Base-by-base conservation (phyloP, 2,113 vertebrate species). In the Prionailurus viverrinus region DNA sequence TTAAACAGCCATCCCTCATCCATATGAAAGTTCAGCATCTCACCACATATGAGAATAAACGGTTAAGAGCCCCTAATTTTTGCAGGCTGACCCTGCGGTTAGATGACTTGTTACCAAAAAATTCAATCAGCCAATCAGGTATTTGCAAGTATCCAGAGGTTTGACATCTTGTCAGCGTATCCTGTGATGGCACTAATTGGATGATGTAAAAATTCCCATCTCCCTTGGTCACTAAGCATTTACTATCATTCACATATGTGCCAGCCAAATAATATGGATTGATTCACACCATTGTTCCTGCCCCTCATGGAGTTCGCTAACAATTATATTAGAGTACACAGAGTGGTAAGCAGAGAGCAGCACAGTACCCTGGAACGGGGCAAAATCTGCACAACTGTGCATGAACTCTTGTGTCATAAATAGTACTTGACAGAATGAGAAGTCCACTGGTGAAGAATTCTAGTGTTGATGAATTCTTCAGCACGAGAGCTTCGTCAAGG, bases 41-140 rank as follows among this genome's bases (percentile, higher is more conserved):
- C 27, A 55, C 33, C 89, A 91, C 89, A 91, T 91, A 76, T 76
- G 74, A 94, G 65, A 87, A 74, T 65, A 41, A 97, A 97, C 88
- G 63, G 78, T 69, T 31, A 33, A 92, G 13, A 45, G 80, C 33
- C 90, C 66, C 74, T 33, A 5, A 87, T 51, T 61, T 96, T 92
- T 92, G 15, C 66, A 96, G 65, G 69, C 76, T 97, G 84, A 96
- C 3, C 25, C 84, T 45, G n/a, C 23, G 58, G 69, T 92, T 92
- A 76, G 12, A 61, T 96, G 78, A 91, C 87, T 97, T 21, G 11
- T 94, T 94, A 80, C 76, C 87, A 96, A 97, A 97, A 96, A 97
- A 61, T 87, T 55, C 61, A 78, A 14, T 93, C 76, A 94, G 53
- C 61, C 51, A 84, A 48, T 79, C 51, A 93, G 25, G 55, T 95